phyloP scores from a whole-genome alignment of 2,797 vertebrate genomes.

The Hylomyscus alleni region DNA sequence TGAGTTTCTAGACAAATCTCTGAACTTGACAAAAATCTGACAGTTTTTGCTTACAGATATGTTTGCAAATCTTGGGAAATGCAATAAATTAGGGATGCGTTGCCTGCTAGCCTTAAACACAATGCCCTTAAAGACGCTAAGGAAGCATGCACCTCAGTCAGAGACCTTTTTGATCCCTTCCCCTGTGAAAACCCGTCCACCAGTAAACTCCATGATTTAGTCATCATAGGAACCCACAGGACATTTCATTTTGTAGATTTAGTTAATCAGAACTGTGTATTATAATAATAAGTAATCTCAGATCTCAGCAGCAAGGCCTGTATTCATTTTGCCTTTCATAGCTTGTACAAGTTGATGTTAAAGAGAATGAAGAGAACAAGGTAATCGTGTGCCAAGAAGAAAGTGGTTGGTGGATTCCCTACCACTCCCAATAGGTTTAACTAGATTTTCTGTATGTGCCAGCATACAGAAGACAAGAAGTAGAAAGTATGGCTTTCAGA shows the following conservation, averaged over 20 bases:
- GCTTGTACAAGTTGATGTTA: neutral
- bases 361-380: fast-evolving
- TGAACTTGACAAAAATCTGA: neutral
- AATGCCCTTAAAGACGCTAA: neutral
- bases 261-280: neutral
- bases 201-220: neutral
- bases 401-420: neutral
- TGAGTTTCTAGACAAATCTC: neutral
- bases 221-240: neutral
- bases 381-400: neutral
- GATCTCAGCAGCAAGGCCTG: neutral
- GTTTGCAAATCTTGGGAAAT: neutral
- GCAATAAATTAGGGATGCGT: neutral
- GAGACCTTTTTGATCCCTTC: neutral
- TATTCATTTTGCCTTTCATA: neutral
- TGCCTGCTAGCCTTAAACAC: neutral
- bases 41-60: neutral
- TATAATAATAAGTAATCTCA: neutral
- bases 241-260: neutral
- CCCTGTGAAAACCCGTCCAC: neutral
- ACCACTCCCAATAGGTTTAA: neutral
- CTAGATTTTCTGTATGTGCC: neutral
- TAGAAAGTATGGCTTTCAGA: neutral
- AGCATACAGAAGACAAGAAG: neutral
- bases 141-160: neutral